Evolutionary conservation across 2,113 vertebrate genomes (phyloP), one percentile per base, ranked within the genome.

Genomic region (Brachyistius frenatus): DNA sequence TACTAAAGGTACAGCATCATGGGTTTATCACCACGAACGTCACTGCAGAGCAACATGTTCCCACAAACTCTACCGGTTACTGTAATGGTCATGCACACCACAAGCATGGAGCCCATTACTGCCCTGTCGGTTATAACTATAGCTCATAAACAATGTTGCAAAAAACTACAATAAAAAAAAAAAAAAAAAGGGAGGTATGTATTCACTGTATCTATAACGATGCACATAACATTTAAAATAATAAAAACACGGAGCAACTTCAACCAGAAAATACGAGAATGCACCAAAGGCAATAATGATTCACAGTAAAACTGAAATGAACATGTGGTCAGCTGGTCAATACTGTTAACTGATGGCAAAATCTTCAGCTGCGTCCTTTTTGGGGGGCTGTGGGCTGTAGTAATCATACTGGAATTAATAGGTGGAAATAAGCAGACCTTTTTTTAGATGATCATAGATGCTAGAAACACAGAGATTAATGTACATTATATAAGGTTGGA

Each of bases 281-380:
- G 33, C 32, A 32, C 8, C 10, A 46, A 1, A 36, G 30, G 3
- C 49, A 37, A 4, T 37, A 36, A 32, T 5, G 47, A 52, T 33
- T 65, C 76, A 44, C 23, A n/a, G 3, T 36, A 50, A 41, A 36
- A 7, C 5, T 54, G 4, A 37, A 66, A 58, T 47, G 14, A 76
- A 44, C 39, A 70, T 44, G 10, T 13, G 41, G 13, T 11, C 10
- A 44, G 66, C 32, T 33, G 66, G 55, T 73, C 37, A 65, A 32
- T 35, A 23, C 0, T 39, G 46, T 54, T 33, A 75, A 82, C 44
- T 72, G 71, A 50, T 69, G 76, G 74, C 54, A 77, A 49, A 41
- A 35, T 75, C 62, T 33, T 58, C 10, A 57, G 68, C 54, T 54
- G 53, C 60, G 76, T 55, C 0, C 7, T 14, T 60, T 54, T n/a